Percentiles rank a stretch among this genome's conserved stretches.
phyloP scores from a whole-genome alignment of 2,888 invertebrate genomes.

The Oligia fasciuncula region DNA sequence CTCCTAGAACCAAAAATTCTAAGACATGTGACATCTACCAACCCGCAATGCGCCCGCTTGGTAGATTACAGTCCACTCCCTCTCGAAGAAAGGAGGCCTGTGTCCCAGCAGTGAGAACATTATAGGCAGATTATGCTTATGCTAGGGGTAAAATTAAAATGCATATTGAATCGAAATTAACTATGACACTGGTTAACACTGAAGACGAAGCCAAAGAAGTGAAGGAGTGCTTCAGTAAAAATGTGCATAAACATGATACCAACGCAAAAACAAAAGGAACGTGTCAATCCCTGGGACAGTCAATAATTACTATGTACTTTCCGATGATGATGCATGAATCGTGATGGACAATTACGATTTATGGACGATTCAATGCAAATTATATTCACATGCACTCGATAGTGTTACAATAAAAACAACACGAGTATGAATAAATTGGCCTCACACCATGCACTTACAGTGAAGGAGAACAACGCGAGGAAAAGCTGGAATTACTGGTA shows the following conservation, averaged over 20 bases:
- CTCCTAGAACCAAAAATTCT: neutral
- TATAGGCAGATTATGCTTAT: too few relatives aligned
- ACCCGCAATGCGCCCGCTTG: neutral
- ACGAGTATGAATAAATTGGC: slow-evolving; percentile 2
- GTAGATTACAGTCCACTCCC: too few relatives aligned
- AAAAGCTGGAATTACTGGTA: neutral
- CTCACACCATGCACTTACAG: neutral
- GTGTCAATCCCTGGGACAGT: neutral
- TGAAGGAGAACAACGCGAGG: neutral
- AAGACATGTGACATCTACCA: neutral
- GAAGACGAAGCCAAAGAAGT: neutral
- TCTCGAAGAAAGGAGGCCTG: too few relatives aligned
- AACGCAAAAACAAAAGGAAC: slow-evolving; percentile 5
- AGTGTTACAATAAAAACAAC: slow-evolving; percentile 5
- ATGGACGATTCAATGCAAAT: slow-evolving; percentile 25
- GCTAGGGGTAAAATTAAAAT: neutral
- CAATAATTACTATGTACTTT: neutral
- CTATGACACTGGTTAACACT: neutral
- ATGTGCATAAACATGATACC: neutral
- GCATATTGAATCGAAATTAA: too few relatives aligned
- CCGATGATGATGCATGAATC: neutral
- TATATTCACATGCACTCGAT: slow-evolving; percentile 10
- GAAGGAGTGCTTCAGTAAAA: neutral
- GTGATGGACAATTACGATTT: slow-evolving; percentile 1
- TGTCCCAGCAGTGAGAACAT: too few relatives aligned